A percentile compares a stretch with the other conserved stretches of the same genome.
Evolutionary conservation across 2,797 vertebrate genomes (phyloP).

Genomic region (Sylvia borin): DNA sequence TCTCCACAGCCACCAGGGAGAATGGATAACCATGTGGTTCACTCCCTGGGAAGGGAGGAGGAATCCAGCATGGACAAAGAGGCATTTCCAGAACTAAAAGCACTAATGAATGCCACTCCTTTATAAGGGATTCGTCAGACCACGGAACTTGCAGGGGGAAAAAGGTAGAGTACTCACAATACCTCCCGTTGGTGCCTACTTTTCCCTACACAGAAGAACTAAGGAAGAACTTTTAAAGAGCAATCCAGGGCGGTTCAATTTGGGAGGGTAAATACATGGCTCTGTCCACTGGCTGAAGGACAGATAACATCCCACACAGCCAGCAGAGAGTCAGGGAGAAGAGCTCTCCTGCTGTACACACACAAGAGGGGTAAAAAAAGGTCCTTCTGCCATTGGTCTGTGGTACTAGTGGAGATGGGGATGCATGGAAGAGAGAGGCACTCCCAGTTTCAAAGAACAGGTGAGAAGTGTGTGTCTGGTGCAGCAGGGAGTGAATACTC

Average conservation of each 20-base stretch:
- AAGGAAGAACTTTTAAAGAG: background rate
- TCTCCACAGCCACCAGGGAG: background rate
- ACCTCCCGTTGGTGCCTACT: background rate
- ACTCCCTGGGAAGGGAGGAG: background rate
- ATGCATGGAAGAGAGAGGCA: background rate
- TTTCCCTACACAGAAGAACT: background rate
- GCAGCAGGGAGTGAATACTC: background rate
- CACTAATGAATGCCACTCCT: background rate
- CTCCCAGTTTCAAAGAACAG: background rate
- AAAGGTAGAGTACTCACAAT: background rate
- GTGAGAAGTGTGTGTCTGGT: background rate
- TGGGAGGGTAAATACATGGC: background rate
- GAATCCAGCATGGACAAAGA: background rate
- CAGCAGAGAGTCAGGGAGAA: background rate
- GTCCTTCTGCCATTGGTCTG: background rate
- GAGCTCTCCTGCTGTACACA: background rate
- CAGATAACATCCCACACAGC: background rate
- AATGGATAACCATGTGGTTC: background rate
- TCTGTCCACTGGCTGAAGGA: background rate
- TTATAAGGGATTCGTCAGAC: background rate
- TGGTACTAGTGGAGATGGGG: accelerated
- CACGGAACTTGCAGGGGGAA: background rate
- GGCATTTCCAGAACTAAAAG: background rate
- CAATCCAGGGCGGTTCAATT: background rate
- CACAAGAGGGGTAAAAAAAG: background rate